Percentiles rank a stretch among this genome's conserved stretches.
These are phyloP conservation scores for Drosophila putrida DNA, from an alignment of 2,888 invertebrate species.

Conservation along the genomic window DNA sequence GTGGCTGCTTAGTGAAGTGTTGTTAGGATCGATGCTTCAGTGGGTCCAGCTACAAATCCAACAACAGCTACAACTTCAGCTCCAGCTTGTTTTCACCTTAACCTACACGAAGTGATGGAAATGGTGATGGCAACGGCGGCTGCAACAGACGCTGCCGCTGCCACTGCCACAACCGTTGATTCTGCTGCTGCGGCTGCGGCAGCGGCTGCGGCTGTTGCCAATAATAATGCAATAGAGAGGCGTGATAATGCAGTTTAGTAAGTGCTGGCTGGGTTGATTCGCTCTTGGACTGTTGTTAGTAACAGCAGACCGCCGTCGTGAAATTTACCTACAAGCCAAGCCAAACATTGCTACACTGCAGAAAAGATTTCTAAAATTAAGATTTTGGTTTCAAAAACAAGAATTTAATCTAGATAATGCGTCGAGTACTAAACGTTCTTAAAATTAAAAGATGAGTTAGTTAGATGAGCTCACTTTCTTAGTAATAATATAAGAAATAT, in stretches of 20 bases:
- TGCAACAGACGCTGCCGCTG: slow-evolving; percentile 11
- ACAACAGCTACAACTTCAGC: slow-evolving; percentile 16
- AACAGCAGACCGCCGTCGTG: slow-evolving; percentile 23
- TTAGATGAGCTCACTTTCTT: too few species aligned
- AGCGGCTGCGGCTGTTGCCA: slow-evolving; percentile 53
- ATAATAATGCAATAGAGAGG: slow-evolving; percentile 81
- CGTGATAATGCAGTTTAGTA: slow-evolving; percentile 81
- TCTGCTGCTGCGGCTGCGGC: slow-evolving; percentile 9
- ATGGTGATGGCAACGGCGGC: slow-evolving; percentile 53
- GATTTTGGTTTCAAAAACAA: too few species aligned
- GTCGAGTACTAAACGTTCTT: too few species aligned
- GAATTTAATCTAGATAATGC: too few species aligned
- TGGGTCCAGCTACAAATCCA: slow-evolving; percentile 35
- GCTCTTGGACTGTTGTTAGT: slow-evolving; percentile 48
- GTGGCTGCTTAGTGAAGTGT: slow-evolving; percentile 79
- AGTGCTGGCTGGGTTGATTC: slow-evolving; percentile 62
- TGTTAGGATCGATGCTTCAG: slow-evolving; percentile 73
- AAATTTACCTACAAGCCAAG: slow-evolving; percentile 58
- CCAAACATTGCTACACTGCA: slow-evolving; percentile 26
- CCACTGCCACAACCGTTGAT: slow-evolving; percentile 6
- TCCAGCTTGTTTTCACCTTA: slow-evolving; percentile 75
- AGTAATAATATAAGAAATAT: too few species aligned
- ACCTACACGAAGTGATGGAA: slow-evolving; percentile 64
- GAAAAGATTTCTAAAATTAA: too few species aligned
- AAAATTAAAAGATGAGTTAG: too few species aligned